These are phyloP conservation scores for Euura lappo DNA, from an alignment of 1,140 invertebrate genomes.

Conservation along the genomic window DNA sequence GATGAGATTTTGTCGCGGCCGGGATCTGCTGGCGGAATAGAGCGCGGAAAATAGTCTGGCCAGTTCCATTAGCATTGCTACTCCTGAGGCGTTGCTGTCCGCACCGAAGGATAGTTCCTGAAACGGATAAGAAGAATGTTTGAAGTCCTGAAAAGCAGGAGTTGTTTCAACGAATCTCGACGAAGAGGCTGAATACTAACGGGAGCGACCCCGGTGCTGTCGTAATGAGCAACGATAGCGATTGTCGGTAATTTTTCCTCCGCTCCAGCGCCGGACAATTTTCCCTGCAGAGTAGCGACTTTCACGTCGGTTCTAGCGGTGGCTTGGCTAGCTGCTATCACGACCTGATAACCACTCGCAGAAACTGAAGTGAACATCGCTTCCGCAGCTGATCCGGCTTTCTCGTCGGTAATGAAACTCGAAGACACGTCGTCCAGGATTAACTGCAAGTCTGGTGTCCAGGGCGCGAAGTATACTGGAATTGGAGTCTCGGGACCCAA, in stretches of 20 bases:
- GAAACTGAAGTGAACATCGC: slow-evolving; percentile 84
- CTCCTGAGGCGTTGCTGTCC: slow-evolving; percentile 94
- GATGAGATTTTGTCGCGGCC: slow-evolving; percentile 86
- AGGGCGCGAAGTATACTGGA: slow-evolving; percentile 88
- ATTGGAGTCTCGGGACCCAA: slow-evolving; percentile 76
- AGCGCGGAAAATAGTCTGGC: slow-evolving; percentile 89
- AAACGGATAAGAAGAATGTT: slow-evolving; percentile 25
- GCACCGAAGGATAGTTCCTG: slow-evolving; percentile 85
- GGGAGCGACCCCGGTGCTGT: slow-evolving; percentile 86
- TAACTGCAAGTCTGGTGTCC: slow-evolving; percentile 74
- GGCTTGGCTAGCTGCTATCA: slow-evolving; percentile 73
- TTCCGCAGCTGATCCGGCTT: slow-evolving; percentile 71
- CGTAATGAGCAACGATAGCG: slow-evolving; percentile 91
- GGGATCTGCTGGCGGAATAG: slow-evolving; percentile 81
- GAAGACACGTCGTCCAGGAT: slow-evolving; percentile 80
- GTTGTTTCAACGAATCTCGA: neutral
- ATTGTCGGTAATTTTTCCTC: slow-evolving; percentile 86
- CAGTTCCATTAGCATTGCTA: slow-evolving; percentile 87
- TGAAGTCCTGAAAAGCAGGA: neutral
- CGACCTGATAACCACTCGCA: slow-evolving; percentile 92
- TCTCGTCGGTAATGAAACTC: slow-evolving; percentile 62
- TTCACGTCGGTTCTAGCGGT: slow-evolving; percentile 79
- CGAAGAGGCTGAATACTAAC: slow-evolving; percentile 65
- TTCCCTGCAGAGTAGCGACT: slow-evolving; percentile 85
- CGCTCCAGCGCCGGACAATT: slow-evolving; percentile 79